phyloP scores from a whole-genome alignment of 2,113 vertebrate genomes.

The Indicator maculatus region DNA sequence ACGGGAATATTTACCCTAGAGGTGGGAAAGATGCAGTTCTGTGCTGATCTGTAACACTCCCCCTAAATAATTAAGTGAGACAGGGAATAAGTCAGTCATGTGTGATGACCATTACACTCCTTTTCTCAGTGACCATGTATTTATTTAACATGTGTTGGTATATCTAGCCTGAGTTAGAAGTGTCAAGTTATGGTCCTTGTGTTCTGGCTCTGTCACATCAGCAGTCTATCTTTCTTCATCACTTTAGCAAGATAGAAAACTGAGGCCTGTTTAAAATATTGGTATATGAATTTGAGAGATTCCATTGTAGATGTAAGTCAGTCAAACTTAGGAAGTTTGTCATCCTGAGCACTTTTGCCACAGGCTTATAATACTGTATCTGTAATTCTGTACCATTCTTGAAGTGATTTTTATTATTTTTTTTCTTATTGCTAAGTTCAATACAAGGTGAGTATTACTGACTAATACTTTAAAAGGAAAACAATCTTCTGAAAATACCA shows the following conservation, averaged over 20 bases:
- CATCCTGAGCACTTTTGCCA: background rate
- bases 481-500: background rate
- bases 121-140: background rate
- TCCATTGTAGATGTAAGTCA: background rate
- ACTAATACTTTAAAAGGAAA: background rate
- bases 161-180: background rate
- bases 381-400: background rate
- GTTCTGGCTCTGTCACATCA: background rate
- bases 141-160: background rate
- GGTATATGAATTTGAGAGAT: background rate
- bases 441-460: background rate
- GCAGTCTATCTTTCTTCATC: background rate
- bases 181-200: background rate
- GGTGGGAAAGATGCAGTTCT: background rate
- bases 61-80: background rate
- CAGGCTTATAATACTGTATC: background rate
- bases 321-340: background rate
- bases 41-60: background rate
- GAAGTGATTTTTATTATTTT: background rate
- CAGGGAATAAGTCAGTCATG: background rate
- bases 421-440: background rate
- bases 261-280: background rate
- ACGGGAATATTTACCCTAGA: constrained; percentile 1
- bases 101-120: background rate
- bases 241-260: background rate